These are phyloP conservation scores for Agraylea sexmaculata DNA, from an alignment of 1,140 invertebrate species.

Conservation along the genomic window DNA sequence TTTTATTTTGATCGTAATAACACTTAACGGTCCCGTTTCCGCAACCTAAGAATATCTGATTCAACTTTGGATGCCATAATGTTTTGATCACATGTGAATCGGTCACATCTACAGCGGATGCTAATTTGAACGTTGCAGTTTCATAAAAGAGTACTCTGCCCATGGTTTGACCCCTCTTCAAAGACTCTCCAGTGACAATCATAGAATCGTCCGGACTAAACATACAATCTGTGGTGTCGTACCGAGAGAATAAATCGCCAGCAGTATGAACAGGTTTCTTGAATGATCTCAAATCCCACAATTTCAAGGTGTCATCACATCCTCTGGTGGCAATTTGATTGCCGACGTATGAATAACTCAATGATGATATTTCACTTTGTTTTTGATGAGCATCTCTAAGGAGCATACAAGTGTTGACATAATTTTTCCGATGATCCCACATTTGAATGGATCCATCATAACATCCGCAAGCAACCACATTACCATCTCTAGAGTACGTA, in stretches of 20 bases:
- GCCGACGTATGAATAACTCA: slow-evolving; percentile 84
- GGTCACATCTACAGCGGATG: slow-evolving; percentile 61
- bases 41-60: slow-evolving; percentile 89
- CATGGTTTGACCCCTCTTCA: slow-evolving; percentile 53
- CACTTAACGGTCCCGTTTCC: slow-evolving; percentile 85
- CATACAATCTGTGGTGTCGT: slow-evolving; percentile 82
- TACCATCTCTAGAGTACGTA: slow-evolving; percentile 76
- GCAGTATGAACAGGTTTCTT: slow-evolving; percentile 64
- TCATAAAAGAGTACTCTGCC: slow-evolving; percentile 79
- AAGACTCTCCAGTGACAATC: slow-evolving; percentile 78
- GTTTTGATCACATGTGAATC: slow-evolving; percentile 79
- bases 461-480: slow-evolving; percentile 81
- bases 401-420: slow-evolving; percentile 66
- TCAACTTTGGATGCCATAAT: slow-evolving; percentile 93
- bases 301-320: slow-evolving; percentile 87
- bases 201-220: slow-evolving; percentile 91
- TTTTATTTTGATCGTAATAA: slow-evolving; percentile 79
- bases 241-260: slow-evolving; percentile 67
- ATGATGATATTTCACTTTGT: slow-evolving; percentile 68
- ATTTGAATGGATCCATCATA: slow-evolving; percentile 94
- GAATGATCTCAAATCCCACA: slow-evolving; percentile 86
- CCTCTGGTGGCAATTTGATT: slow-evolving; percentile 67
- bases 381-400: slow-evolving; percentile 73
- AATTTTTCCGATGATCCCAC: slow-evolving; percentile 87
- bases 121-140: slow-evolving; percentile 61